Evolutionary conservation across 2,113 vertebrate species (phyloP).

Genomic region (Porphyrio hochstetteri): DNA sequence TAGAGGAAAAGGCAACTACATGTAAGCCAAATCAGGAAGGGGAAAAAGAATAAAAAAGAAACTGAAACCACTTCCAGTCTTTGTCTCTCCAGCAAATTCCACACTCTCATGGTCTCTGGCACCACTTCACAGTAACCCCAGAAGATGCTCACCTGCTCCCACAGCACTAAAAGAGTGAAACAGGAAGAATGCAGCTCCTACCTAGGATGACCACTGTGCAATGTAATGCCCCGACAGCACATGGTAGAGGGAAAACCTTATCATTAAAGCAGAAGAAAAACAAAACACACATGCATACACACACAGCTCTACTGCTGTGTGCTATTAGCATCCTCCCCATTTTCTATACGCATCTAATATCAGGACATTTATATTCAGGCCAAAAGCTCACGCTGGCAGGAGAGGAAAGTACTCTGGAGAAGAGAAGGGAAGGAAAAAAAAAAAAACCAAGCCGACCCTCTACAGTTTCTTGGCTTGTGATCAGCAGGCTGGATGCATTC

Average conservation of each 20-base stretch:
- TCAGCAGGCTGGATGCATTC: slow-evolving; percentile 64
- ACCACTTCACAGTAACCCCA: slow-evolving; percentile 37
- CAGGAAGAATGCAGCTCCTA: slow-evolving; percentile 25
- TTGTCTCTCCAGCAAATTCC: not conserved
- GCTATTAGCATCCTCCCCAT: not conserved
- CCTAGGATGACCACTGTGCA: not conserved
- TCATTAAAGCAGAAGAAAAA: slow-evolving; percentile 1
- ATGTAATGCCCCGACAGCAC: not conserved
- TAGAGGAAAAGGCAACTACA: not conserved
- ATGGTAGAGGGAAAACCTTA: not conserved
- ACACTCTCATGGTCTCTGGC: not conserved
- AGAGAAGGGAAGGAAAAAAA: not conserved
- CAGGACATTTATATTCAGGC: slow-evolving; percentile 61
- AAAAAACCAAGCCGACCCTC: not conserved
- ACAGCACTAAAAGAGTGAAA: slow-evolving; percentile 1
- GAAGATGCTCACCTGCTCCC: slow-evolving; percentile 44
- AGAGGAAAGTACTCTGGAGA: slow-evolving; percentile 57
- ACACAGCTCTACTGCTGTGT: not conserved
- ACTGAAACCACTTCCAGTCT: slow-evolving; percentile 44
- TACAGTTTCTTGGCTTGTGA: slow-evolving; percentile 56
- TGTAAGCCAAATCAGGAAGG: not conserved
- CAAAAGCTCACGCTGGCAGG: slow-evolving; percentile 47
- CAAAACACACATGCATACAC: slow-evolving; percentile 8
- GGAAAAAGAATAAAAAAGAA: not conserved
- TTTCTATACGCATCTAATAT: slow-evolving; percentile 19